Conservation (phyloP, 2,888 invertebrate genomes). For the Noctua janthe region DNA sequence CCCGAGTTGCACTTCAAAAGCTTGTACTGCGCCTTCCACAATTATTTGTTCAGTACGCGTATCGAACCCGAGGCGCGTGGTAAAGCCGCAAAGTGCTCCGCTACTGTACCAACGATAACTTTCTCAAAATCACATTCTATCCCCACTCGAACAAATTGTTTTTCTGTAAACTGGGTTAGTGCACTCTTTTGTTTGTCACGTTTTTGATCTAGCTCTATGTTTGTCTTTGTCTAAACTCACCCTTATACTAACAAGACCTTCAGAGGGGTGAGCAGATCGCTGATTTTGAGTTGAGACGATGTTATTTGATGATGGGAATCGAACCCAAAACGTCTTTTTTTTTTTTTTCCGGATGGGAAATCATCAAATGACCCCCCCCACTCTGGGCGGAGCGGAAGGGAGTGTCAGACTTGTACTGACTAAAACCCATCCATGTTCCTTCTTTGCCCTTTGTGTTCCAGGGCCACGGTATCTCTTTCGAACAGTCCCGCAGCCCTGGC, state of each 20-base stretch:
- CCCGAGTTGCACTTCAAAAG: too few species aligned
- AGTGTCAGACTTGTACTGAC: too few species aligned
- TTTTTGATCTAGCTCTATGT: background rate
- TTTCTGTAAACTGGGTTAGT: background rate
- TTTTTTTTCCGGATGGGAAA: too few species aligned
- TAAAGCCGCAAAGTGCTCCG: background rate
- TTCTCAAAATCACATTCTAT: background rate
- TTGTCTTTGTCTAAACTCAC: background rate
- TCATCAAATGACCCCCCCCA: too few species aligned
- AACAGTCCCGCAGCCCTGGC: too few species aligned
- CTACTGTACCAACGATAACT: background rate
- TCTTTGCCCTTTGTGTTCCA: too few species aligned
- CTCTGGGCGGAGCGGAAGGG: too few species aligned
- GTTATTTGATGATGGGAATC: background rate
- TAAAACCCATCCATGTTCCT: too few species aligned
- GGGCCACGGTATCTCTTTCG: too few species aligned
- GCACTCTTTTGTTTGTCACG: background rate
- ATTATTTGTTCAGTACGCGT: background rate
- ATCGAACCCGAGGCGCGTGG: background rate
- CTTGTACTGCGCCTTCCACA: background rate
- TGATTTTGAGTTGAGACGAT: background rate
- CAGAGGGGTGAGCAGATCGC: background rate
- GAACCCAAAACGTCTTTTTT: background rate
- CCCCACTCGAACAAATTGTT: background rate
- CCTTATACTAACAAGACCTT: background rate